Evolutionary conservation across 2,113 vertebrate genomes (phyloP).

Genomic region (Boleophthalmus pectinirostris): DNA sequence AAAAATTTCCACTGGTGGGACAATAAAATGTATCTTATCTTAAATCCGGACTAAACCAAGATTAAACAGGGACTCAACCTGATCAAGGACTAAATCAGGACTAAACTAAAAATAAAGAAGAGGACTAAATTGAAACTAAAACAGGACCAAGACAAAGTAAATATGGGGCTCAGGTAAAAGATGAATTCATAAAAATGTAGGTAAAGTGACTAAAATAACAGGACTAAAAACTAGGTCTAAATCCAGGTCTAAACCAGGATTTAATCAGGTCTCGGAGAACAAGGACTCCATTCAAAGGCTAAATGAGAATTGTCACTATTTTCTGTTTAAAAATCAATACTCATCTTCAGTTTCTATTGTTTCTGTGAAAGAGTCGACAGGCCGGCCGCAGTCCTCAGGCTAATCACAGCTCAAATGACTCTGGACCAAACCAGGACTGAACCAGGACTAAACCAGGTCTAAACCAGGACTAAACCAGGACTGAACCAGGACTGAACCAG

Average conservation of each 20-base stretch:
- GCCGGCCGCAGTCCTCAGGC: not conserved
- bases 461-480: not conserved
- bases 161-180: too few species aligned
- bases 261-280: not conserved
- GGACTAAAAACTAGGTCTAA: not conserved
- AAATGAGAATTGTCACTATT: slow-evolving; percentile 1
- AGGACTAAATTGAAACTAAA: not conserved
- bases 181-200: not conserved
- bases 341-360: not conserved
- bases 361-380: not conserved
- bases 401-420: not conserved
- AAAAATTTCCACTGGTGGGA: too few species aligned
- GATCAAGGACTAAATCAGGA: not conserved
- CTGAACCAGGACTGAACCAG: not conserved
- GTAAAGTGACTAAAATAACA: not conserved
- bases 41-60: not conserved
- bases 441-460: not conserved
- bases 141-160: not conserved
- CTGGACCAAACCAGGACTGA: not conserved
- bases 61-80: not conserved
- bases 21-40: too few species aligned
- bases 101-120: not conserved
- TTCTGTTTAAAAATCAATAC: not conserved
- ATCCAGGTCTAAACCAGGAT: not conserved
- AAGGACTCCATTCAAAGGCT: not conserved